Evolutionary conservation across 2,888 invertebrate genomes (phyloP).

Genomic region (Heterodera filipjevi): DNA sequence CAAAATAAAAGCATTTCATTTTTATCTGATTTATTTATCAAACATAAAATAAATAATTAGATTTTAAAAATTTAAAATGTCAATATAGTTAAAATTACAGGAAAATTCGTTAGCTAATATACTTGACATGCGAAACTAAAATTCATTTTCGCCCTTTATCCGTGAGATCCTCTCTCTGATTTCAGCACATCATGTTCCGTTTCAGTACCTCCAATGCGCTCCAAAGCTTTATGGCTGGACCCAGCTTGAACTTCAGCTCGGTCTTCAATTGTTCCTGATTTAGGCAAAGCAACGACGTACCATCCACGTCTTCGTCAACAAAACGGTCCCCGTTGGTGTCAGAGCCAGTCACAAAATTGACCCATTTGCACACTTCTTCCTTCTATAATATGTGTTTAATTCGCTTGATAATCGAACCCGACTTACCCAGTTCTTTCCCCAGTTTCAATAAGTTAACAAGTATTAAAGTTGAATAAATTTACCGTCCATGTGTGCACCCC

Average conservation of each 20-base stretch:
- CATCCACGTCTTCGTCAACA: constrained; percentile 33
- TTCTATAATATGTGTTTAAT: too few relatives aligned
- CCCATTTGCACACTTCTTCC: constrained; percentile 34
- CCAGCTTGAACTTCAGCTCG: constrained; percentile 30
- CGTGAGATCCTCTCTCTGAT: not conserved
- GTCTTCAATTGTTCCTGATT: constrained; percentile 19
- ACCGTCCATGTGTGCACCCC: constrained; percentile 36
- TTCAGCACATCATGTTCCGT: not conserved
- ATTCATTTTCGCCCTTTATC: not conserved
- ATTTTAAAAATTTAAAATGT: too few relatives aligned
- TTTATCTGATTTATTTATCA: too few relatives aligned
- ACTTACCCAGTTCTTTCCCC: too few relatives aligned
- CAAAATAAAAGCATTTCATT: too few relatives aligned
- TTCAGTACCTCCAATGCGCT: constrained; percentile 22
- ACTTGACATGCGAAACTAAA: too few relatives aligned
- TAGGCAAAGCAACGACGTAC: constrained; percentile 22
- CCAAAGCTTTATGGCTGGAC: constrained; percentile 31
- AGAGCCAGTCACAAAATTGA: constrained; percentile 33
- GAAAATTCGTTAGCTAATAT: too few relatives aligned
- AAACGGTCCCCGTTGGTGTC: constrained; percentile 37
- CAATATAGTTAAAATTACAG: too few relatives aligned
- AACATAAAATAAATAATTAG: too few relatives aligned
- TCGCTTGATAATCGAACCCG: too few relatives aligned
- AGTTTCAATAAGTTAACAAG: not conserved
- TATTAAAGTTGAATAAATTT: constrained; percentile 8